Percentiles rank a stretch among this genome's conserved stretches.
phyloP scores from a whole-genome alignment of 2,888 invertebrate genomes.

The Pandemis corylana region DNA sequence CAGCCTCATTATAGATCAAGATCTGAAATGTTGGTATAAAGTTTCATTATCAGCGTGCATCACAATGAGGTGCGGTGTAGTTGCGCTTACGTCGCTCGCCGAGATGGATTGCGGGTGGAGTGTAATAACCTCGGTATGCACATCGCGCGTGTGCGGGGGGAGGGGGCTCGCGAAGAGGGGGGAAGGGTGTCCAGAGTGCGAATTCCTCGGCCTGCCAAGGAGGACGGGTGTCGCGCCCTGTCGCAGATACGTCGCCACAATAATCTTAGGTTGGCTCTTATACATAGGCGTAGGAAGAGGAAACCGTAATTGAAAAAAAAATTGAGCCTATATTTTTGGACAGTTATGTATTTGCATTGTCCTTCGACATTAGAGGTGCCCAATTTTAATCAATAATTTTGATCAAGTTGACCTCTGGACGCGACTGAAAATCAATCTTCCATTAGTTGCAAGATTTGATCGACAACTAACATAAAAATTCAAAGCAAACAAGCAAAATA shows the following conservation, averaged over 20 bases:
- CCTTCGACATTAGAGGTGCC: not conserved
- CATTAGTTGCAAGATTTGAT: not conserved
- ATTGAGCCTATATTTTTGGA: not conserved
- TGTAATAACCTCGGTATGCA: slow-evolving; percentile 73
- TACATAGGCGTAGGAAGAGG: not conserved
- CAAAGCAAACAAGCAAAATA: not conserved
- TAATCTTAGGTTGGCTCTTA: slow-evolving; percentile 40
- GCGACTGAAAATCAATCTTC: not conserved
- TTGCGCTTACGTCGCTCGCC: slow-evolving; percentile 42
- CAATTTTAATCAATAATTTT: not conserved
- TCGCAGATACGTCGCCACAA: slow-evolving; percentile 45
- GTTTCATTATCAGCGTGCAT: slow-evolving; percentile 41
- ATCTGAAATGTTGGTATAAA: slow-evolving; percentile 27
- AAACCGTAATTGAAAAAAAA: not conserved
- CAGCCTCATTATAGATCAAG: slow-evolving; percentile 33
- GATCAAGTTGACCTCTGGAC: not conserved
- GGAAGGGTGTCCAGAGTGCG: slow-evolving; percentile 49
- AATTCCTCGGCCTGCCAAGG: slow-evolving; percentile 65
- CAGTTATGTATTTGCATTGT: not conserved
- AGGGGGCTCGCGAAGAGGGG: slow-evolving; percentile 36
- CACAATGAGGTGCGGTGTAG: slow-evolving; percentile 30
- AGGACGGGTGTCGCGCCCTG: slow-evolving; percentile 58
- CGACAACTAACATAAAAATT: not conserved
- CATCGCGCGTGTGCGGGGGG: slow-evolving; percentile 53
- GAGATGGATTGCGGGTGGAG: slow-evolving; percentile 63